Base-by-base conservation (phyloP, 2,888 invertebrate genomes). In the Pterostichus niger region DNA sequence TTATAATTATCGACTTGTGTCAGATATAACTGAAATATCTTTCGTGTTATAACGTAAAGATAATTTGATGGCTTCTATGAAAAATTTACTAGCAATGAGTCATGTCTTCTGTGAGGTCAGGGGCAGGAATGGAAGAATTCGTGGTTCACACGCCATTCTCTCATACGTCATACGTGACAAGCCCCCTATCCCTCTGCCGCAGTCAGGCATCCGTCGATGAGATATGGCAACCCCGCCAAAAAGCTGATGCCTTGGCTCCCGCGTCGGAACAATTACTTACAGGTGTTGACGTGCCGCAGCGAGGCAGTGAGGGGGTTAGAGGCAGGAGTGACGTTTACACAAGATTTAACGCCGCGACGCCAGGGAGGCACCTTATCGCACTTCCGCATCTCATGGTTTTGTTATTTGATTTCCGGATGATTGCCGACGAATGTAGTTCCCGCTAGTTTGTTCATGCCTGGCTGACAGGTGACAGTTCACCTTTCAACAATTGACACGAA, bases 21-120 rank as follows among this genome's bases (percentile, higher is more conserved):
- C 35, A 56, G 15, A 49, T 49, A 49, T 33, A 68, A 31, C 15
- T 75, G 15, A 64, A 68, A 49, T 49, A 68, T 49, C 15, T 75
- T 73, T 46, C 59, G 75, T 82, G 68, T 71, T 10, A 24, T 40
- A 75, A 73, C 40, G 15, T 40, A 46, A 24, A 82, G 82, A 82
- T 82, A 82, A 82, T 82, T 82, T 82, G 75, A 82, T 82, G 82
- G 82, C 61, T 79, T 82, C 73, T 82, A 82, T 82, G 82, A 82
- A 82, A 82, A 75, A 82, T 82, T 82, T 71, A 82, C 75, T 13
- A 13, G 75, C 59, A 75, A 82, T 82, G 82, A 82, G 75, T 82
- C 82, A 82, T 75, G 61, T 82, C 76, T 15, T 6, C 4, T n/a
- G 54, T 7, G 54, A 76, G 35, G 54, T 54, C 44, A 81, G 56